Base-by-base conservation (phyloP, 2,113 vertebrate genomes). In the Chrysemys picta region DNA sequence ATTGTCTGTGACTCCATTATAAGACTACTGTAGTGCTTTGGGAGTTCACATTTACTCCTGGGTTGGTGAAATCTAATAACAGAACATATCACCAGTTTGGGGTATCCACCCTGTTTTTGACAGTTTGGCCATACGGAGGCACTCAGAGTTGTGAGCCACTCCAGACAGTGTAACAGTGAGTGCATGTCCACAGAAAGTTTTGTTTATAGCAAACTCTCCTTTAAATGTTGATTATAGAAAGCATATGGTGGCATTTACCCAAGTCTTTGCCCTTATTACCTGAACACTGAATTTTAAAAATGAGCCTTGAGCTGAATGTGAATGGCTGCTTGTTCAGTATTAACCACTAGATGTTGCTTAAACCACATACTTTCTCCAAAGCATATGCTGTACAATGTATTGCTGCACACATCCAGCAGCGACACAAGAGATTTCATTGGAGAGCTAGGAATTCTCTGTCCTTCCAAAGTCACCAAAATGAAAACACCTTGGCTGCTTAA, bases 311-410 rank as follows among this genome's bases (percentile, higher is more conserved):
- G 57, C 57, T 59, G 82, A 90, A 95, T 87, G 27, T 24, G 82
- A 93, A 47, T 62, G 81, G 31, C 88, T 98, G 96, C 83, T 94
- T 95, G 88, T 84, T 86, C 89, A 85, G 85, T 54, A 52, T 57
- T 56, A 87, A 69, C 95, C 97, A 97, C 98, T 97, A 98, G 97
- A 88, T 97, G 96, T 42, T 96, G 96, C 97, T 97, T 95, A 95
- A 95, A 85, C 80, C 93, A 50, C 84, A 21, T 53, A n/a, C 81
- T 95, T 95, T 25, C 35, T 81, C 31, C 9, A 65, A 42, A 42
- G 50, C 17, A 1, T 2, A 0, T 7, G 50, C 27, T 85, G 8
- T 3, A 12, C 25, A 38, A 45, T n/a, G 54, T 80, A 76, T 25
- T 69, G 54, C 79, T 69, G 25, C 0, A 0, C 56, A 31, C 54